Evolutionary conservation across 2,797 vertebrate genomes (phyloP).

Genomic region (Eulemur coronatus): DNA sequence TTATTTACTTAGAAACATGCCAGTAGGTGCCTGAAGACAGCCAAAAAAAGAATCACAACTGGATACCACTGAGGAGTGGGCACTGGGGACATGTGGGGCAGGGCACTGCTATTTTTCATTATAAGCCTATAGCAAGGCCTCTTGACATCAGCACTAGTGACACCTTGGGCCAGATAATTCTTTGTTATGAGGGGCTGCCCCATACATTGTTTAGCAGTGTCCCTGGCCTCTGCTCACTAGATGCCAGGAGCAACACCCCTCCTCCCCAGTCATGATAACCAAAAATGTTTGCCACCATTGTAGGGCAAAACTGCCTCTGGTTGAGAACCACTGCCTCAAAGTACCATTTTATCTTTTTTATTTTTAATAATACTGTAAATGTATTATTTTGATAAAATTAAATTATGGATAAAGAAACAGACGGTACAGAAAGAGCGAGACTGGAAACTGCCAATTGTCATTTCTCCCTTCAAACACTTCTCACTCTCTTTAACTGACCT

Average conservation of each 20-base stretch:
- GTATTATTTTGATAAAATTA: not conserved
- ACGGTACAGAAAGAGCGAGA: not conserved
- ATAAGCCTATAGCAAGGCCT: not conserved
- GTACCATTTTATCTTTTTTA: not conserved
- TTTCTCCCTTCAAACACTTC: not conserved
- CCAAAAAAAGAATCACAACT: not conserved
- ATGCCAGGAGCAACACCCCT: not conserved
- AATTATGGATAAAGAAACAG: not conserved
- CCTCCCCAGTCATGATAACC: not conserved
- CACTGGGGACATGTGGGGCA: not conserved
- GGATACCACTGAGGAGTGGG: not conserved
- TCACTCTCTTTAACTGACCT: not conserved
- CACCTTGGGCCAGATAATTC: not conserved
- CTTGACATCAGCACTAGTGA: not conserved
- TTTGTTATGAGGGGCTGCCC: not conserved
- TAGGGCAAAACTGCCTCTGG: not conserved
- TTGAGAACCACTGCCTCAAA: not conserved
- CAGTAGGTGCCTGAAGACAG: not conserved
- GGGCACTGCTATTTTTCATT: not conserved
- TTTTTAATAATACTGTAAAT: not conserved
- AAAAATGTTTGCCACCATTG: not conserved
- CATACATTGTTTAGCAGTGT: not conserved
- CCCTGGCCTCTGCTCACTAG: not conserved
- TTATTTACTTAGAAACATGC: slow-evolving; percentile 21
- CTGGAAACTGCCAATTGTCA: not conserved